phyloP scores from a whole-genome alignment of 1,140 invertebrate genomes.

The Bombus pascuorum region DNA sequence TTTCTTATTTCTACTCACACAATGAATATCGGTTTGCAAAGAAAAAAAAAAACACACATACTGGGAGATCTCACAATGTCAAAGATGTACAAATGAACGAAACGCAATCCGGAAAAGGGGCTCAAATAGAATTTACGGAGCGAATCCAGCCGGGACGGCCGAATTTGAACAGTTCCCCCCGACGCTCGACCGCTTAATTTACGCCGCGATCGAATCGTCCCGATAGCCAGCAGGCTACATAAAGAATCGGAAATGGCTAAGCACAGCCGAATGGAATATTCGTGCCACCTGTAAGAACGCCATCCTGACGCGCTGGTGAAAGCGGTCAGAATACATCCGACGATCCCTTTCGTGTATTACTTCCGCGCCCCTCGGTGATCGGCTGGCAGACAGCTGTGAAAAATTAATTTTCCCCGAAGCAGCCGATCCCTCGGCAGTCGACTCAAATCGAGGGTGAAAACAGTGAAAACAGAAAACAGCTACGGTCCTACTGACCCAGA shows the following conservation, averaged over 20 bases:
- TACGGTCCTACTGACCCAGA: conserved; percentile 55
- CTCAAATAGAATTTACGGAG: conserved; percentile 34
- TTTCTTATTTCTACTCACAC: too few species aligned
- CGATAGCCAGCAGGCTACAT: background rate
- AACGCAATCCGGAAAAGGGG: conserved; percentile 1
- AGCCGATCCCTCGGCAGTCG: background rate
- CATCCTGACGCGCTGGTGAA: background rate
- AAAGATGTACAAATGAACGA: conserved; percentile 8
- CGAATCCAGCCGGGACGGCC: background rate
- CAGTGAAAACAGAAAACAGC: background rate
- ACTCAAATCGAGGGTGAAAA: conserved; percentile 45
- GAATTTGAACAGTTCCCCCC: conserved; percentile 43
- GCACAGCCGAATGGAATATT: conserved; percentile 23
- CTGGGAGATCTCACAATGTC: background rate
- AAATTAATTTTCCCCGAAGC: conserved; percentile 55
- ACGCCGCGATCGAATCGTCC: conserved; percentile 14
- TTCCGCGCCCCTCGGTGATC: background rate
- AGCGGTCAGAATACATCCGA: conserved; percentile 4
- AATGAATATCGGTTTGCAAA: background rate
- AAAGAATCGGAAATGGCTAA: conserved; percentile 43
- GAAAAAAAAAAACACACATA: background rate
- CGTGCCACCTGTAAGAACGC: conserved; percentile 39
- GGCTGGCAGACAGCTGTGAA: conserved; percentile 29
- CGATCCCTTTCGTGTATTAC: background rate
- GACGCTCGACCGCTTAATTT: conserved; percentile 45